Percentiles rank a stretch among this genome's conserved stretches.
These are phyloP conservation scores for Zoanthus sansibaricus DNA, from an alignment of 92 coral and sea anemone species.

Conservation along the genomic window DNA sequence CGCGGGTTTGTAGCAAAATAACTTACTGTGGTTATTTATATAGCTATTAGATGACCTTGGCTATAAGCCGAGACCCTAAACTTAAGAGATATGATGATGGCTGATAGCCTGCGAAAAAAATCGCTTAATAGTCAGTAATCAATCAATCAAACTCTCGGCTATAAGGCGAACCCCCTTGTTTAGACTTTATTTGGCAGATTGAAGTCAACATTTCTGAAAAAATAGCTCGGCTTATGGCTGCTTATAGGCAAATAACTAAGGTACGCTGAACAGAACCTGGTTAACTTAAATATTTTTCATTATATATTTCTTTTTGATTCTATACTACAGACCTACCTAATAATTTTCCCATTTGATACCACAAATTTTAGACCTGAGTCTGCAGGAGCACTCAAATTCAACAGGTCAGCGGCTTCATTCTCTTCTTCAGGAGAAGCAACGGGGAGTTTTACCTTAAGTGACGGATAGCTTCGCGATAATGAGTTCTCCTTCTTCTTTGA, in stretches of 20 bases:
- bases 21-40: background rate
- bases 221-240: too few relatives aligned
- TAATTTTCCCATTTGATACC: slow-evolving; percentile 94
- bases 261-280: too few relatives aligned
- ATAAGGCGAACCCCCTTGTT: too few relatives aligned
- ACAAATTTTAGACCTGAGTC: slow-evolving; percentile 84
- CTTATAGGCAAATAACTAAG: too few relatives aligned
- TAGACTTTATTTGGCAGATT: too few relatives aligned
- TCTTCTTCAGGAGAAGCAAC: slow-evolving; percentile 47
- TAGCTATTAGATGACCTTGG: too few relatives aligned
- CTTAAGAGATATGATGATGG: too few relatives aligned
- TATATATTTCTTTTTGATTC: background rate
- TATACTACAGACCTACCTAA: slow-evolving; percentile 66
- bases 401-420: slow-evolving; percentile 31
- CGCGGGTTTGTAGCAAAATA: slow-evolving; percentile 41
- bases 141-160: too few relatives aligned
- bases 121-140: too few relatives aligned
- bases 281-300: background rate
- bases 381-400: slow-evolving; percentile 67
- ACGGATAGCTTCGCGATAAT: slow-evolving; percentile 74
- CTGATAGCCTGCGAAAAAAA: too few relatives aligned
- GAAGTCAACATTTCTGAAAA: too few relatives aligned
- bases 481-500: slow-evolving; percentile 59
- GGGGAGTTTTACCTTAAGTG: slow-evolving; percentile 82
- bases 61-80: too few relatives aligned